Percentiles rank a stretch among this genome's conserved stretches.
Conservation (phyloP, 2,888 invertebrate genomes). For the Athripsodes cinereus region DNA sequence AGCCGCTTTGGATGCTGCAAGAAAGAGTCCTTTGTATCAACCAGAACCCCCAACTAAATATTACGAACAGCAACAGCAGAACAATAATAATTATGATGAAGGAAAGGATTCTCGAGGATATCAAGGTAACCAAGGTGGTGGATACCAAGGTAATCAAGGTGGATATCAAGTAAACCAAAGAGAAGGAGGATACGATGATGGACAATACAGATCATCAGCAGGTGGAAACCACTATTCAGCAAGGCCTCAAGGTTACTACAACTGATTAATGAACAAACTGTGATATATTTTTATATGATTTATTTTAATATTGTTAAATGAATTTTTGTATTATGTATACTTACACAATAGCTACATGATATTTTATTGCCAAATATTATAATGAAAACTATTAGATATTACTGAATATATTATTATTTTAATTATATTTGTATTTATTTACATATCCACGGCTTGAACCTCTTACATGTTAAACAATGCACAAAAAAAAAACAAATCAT, state of each 20-base stretch:
- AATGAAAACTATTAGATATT: no score
- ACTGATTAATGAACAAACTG: neutral
- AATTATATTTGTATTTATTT: no score
- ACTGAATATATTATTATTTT: no score
- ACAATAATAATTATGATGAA: conserved; percentile 12
- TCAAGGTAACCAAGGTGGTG: conserved; percentile 12
- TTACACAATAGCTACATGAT: no score
- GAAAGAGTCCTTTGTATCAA: conserved; percentile 13
- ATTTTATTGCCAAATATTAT: no score
- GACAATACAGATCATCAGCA: conserved; percentile 3
- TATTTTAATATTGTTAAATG: no score
- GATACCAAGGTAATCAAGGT: conserved; percentile 10
- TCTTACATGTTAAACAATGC: no score
- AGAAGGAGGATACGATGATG: conserved; percentile 8
- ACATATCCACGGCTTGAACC: no score
- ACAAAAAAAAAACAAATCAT: no score
- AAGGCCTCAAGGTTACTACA: conserved; percentile 4
- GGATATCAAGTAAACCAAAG: conserved; percentile 15
- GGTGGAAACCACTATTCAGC: conserved; percentile 1
- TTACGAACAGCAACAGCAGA: neutral
- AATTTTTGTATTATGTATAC: no score
- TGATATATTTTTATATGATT: no score
- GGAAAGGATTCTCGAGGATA: conserved; percentile 20
- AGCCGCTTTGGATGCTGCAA: conserved; percentile 21
- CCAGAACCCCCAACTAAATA: conserved; percentile 9